Evolutionary conservation across 2,888 invertebrate species (phyloP).

Genomic region (Philonicus albiceps): DNA sequence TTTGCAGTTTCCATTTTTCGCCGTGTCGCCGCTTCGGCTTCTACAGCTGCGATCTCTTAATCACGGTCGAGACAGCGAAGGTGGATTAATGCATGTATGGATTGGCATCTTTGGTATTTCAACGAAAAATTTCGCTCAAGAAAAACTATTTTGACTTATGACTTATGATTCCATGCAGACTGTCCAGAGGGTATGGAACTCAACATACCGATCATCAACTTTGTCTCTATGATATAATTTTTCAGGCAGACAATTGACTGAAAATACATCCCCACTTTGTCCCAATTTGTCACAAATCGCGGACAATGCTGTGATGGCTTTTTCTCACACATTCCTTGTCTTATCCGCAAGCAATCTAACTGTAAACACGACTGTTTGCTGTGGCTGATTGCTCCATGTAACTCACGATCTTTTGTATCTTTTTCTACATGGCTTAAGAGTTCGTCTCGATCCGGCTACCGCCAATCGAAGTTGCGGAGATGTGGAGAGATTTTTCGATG

Average conservation of each 20-base stretch:
- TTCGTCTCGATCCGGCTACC: neutral
- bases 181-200: neutral
- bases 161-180: neutral
- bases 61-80: neutral
- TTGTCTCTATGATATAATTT: neutral
- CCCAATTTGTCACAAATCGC: constrained; percentile 24
- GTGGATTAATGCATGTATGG: neutral
- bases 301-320: neutral
- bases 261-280: neutral
- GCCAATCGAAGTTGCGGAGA: neutral
- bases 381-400: neutral
- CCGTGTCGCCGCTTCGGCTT: neutral
- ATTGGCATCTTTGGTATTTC: neutral
- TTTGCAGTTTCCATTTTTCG: constrained; percentile 2
- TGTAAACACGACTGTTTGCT: constrained; percentile 13
- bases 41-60: neutral
- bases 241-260: neutral
- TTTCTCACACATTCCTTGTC: constrained; percentile 9
- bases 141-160: neutral
- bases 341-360: neutral
- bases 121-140: neutral
- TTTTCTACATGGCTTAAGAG: neutral
- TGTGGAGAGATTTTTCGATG: neutral
- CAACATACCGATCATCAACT: neutral
- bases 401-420: neutral